Evolutionary conservation across 2,888 invertebrate species (phyloP).

Genomic region (Metellina segmentata): DNA sequence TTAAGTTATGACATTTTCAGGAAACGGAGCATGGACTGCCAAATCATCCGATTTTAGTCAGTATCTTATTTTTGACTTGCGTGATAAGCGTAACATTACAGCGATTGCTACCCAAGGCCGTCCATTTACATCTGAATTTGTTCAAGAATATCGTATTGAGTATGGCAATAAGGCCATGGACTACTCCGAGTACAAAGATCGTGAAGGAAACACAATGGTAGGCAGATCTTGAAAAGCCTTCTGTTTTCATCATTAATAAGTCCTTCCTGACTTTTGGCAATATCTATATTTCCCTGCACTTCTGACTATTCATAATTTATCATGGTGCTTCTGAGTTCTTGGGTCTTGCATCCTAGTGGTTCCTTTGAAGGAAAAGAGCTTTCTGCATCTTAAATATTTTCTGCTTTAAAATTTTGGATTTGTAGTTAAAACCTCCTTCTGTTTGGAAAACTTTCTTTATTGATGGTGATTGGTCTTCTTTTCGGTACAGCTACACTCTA

Average conservation of each 20-base stretch:
- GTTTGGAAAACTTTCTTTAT: too few relatives aligned
- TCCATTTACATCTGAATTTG: conserved; percentile 93
- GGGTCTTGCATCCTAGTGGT: neutral
- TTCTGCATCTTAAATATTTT: neutral
- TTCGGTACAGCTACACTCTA: too few relatives aligned
- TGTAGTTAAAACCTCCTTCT: too few relatives aligned
- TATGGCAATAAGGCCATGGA: conserved; percentile 95
- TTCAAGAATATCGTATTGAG: conserved; percentile 95
- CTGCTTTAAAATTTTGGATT: neutral
- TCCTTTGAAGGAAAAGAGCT: neutral
- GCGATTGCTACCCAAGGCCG: conserved; percentile 94
- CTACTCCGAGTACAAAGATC: conserved; percentile 93
- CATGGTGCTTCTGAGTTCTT: neutral
- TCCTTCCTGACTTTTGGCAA: neutral
- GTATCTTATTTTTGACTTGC: conserved; percentile 93
- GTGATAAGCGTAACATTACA: conserved; percentile 92
- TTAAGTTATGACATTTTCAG: conserved; percentile 65
- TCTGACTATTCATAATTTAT: neutral
- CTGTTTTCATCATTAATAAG: neutral
- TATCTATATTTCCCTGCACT: neutral
- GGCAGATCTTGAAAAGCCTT: conserved; percentile 10
- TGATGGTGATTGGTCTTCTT: too few relatives aligned
- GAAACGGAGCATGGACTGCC: conserved; percentile 90
- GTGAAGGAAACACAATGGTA: conserved; percentile 92
- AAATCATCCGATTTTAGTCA: conserved; percentile 95